Evolutionary conservation across 2,888 invertebrate species (phyloP).

Genomic region (Meandrusa payeni): DNA sequence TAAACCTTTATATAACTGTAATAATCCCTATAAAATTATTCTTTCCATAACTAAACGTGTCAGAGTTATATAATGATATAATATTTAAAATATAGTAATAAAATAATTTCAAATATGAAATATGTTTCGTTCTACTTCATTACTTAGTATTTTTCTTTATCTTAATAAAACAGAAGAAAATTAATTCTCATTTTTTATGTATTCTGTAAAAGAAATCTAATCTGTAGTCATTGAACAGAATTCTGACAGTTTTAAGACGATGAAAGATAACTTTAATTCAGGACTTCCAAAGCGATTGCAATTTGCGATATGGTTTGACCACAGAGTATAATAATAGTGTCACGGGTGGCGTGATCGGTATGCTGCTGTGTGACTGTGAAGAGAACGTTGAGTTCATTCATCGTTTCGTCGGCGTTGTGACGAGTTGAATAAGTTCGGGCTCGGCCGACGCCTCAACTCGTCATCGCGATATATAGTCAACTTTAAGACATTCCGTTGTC

Average conservation of each 20-base stretch:
- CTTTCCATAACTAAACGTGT: no score
- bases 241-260: conserved; percentile 21
- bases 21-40: no score
- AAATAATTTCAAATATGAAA: no score
- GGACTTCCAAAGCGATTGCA: conserved; percentile 3
- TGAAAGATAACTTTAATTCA: conserved; percentile 4
- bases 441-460: conserved; percentile 49
- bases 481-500: conserved; percentile 52
- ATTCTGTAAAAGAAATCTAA: no score
- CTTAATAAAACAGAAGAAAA: no score
- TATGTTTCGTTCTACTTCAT: no score
- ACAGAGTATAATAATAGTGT: conserved; percentile 24
- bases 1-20: no score
- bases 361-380: conserved; percentile 27
- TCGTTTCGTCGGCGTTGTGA: conserved; percentile 48
- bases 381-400: conserved; percentile 48
- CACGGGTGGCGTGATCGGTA: conserved; percentile 29
- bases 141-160: no score
- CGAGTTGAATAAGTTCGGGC: conserved; percentile 49
- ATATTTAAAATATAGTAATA: no score
- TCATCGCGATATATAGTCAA: conserved; percentile 65
- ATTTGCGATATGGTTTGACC: background rate
- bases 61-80: no score
- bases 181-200: no score
- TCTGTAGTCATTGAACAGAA: conserved; percentile 6